Percentiles rank a stretch among this genome's conserved stretches.
These are phyloP conservation scores for Nycticorax nycticorax DNA, from an alignment of 2,113 vertebrate species.

Conservation along the genomic window DNA sequence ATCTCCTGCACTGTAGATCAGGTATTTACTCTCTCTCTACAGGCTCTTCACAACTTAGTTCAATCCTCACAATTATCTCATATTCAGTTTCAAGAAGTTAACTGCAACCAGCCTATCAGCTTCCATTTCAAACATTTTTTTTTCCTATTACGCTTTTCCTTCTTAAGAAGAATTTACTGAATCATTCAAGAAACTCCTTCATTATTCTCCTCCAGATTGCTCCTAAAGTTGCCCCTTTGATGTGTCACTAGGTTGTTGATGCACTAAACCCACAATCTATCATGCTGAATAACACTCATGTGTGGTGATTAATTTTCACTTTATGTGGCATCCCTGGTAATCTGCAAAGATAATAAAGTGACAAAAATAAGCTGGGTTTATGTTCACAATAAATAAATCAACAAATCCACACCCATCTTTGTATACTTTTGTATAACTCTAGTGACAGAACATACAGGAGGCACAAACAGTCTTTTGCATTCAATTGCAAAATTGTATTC, in stretches of 20 bases:
- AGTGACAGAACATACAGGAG: background rate
- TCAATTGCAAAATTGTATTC: background rate
- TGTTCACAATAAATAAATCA: background rate
- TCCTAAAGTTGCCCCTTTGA: background rate
- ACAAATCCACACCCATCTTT: background rate
- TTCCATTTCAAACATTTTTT: background rate
- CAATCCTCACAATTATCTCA: background rate
- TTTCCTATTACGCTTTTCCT: background rate
- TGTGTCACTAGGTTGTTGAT: background rate
- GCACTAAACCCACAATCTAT: background rate
- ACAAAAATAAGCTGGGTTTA: background rate
- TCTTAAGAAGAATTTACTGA: background rate
- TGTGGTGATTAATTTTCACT: background rate
- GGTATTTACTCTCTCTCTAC: background rate
- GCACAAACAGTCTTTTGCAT: background rate
- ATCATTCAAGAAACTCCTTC: background rate
- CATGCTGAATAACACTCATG: background rate
- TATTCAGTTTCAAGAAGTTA: background rate
- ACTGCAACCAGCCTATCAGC: background rate
- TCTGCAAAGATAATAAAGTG: background rate
- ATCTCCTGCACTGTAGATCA: background rate
- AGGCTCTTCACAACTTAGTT: background rate
- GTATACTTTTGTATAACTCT: background rate
- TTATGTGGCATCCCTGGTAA: background rate
- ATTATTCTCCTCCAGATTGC: background rate